Conservation (phyloP, 2,113 vertebrate species). For the Suricata suricatta region DNA sequence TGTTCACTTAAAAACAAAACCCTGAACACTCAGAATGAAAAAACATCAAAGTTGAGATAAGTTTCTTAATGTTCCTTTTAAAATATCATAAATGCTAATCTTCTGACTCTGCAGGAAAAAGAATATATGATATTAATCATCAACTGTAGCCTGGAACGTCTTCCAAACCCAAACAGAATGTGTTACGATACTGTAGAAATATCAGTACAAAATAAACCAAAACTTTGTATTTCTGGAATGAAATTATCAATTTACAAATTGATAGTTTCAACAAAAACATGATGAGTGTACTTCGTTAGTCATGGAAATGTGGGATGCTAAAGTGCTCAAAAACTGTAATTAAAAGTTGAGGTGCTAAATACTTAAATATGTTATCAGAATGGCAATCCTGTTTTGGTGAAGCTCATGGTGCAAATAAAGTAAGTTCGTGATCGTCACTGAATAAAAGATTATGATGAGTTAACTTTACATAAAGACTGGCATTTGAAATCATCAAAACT, state of each 20-base stretch:
- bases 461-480: background rate
- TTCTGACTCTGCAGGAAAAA: slow-evolving; percentile 44
- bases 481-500: background rate
- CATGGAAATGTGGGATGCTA: background rate
- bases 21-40: background rate
- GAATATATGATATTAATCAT: background rate
- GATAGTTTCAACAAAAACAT: background rate
- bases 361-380: background rate
- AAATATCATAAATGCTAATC: slow-evolving; percentile 3
- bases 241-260: background rate
- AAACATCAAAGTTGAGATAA: background rate
- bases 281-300: background rate
- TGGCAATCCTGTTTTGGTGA: background rate
- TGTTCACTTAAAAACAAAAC: background rate
- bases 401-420: background rate
- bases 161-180: background rate
- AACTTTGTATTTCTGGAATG: background rate
- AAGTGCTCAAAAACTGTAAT: background rate
- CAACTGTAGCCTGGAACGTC: background rate
- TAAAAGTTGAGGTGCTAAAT: background rate
- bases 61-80: slow-evolving; percentile 30
- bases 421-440: background rate
- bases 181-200: background rate
- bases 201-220: background rate
- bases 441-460: background rate